Evolutionary conservation across 2,113 vertebrate genomes (phyloP).

Genomic region (Plestiodon gilberti): DNA sequence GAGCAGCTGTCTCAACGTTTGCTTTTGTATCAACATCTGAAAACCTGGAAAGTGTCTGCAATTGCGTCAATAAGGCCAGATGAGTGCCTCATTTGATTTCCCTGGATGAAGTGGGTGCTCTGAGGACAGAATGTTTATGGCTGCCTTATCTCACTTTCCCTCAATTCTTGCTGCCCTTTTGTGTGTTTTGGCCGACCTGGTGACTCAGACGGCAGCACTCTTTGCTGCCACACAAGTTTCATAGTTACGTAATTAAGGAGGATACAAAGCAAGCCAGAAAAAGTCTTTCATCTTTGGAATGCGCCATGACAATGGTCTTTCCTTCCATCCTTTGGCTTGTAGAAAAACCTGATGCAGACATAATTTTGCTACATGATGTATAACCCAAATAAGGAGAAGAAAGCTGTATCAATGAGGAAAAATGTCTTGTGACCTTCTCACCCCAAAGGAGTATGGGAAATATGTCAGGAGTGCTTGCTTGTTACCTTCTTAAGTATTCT

Average conservation of each 20-base stretch:
- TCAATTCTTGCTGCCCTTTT: conserved; percentile 4
- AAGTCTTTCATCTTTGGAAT: neutral
- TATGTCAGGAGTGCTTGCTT: neutral
- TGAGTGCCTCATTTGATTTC: conserved; percentile 3
- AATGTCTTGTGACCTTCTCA: neutral
- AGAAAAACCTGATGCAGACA: neutral
- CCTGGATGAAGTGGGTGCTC: conserved; percentile 7
- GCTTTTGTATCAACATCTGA: neutral
- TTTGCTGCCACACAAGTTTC: neutral
- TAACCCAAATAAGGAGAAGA: conserved; percentile 1
- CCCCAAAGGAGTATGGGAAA: neutral
- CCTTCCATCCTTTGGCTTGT: neutral
- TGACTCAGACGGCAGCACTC: conserved; percentile 6
- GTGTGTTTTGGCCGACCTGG: conserved; percentile 47
- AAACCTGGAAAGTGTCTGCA: conserved; percentile 10
- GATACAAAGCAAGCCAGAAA: conserved; percentile 19
- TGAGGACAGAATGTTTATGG: conserved; percentile 38
- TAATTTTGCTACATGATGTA: neutral
- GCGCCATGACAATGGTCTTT: neutral
- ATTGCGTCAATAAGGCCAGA: neutral
- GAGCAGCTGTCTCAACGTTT: neutral
- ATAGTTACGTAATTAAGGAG: neutral
- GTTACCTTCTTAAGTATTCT: neutral
- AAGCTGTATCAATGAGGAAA: neutral
- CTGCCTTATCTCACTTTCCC: conserved; percentile 21